Evolutionary conservation across 2,113 vertebrate species (phyloP).

Genomic region (Campylomormyrus numenius): DNA sequence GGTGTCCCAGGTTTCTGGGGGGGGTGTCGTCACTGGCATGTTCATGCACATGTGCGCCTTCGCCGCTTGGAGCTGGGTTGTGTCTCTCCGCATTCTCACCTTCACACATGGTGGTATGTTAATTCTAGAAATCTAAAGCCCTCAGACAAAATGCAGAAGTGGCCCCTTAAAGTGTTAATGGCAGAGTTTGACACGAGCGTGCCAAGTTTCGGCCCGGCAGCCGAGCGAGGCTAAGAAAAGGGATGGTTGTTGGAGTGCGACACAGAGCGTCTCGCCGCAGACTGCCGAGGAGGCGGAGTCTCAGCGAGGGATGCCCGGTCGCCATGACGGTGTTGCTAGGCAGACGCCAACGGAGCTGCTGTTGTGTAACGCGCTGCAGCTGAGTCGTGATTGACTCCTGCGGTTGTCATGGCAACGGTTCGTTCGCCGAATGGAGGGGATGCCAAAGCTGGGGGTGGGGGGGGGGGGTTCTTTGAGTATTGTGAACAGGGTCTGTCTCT

Average conservation of each 20-base stretch:
- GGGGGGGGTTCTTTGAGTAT: background rate
- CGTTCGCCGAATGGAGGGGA: conserved; percentile 23
- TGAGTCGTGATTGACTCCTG: conserved; percentile 53
- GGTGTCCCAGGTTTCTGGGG: background rate
- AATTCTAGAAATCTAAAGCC: background rate
- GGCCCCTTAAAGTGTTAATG: background rate
- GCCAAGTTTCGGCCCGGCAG: background rate
- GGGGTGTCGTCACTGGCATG: background rate
- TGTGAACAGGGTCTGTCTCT: background rate
- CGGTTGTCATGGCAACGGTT: conserved; percentile 58
- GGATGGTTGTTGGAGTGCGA: background rate
- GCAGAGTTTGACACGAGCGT: background rate
- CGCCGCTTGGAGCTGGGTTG: background rate
- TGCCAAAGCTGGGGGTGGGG: conserved; percentile 4
- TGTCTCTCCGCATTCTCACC: background rate
- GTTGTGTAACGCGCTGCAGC: conserved; percentile 37
- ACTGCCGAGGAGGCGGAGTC: background rate
- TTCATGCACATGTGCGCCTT: background rate
- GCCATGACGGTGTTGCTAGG: conserved; percentile 6
- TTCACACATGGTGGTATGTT: background rate
- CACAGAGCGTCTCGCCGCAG: background rate
- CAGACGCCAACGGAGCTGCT: conserved; percentile 13
- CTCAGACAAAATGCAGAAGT: background rate
- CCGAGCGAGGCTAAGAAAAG: background rate
- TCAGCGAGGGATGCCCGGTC: background rate